Evolutionary conservation across 2,113 vertebrate species (phyloP).

Genomic region (Merops nubicus): DNA sequence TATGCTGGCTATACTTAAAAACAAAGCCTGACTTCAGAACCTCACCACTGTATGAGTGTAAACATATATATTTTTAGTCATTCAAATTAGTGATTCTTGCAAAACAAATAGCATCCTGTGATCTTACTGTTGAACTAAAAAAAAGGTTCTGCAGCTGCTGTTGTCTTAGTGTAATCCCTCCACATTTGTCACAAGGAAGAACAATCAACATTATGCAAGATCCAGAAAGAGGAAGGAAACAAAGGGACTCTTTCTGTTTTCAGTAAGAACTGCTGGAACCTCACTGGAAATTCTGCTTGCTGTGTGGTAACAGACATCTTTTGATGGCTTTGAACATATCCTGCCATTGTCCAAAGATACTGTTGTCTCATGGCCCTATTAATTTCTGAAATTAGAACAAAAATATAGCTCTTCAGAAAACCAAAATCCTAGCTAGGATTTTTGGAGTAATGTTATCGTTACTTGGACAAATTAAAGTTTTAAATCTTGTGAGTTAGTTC

Average conservation of each 20-base stretch:
- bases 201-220: conserved; percentile 49
- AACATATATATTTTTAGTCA: conserved; percentile 28
- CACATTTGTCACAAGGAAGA: conserved; percentile 35
- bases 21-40: conserved; percentile 14
- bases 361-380: background rate
- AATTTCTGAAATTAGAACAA: conserved; percentile 6
- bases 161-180: conserved; percentile 41
- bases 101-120: conserved; percentile 52
- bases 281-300: conserved; percentile 34
- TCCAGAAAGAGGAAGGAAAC: conserved; percentile 56
- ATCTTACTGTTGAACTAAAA: conserved; percentile 46
- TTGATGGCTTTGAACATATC: conserved; percentile 36
- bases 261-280: conserved; percentile 28
- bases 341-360: conserved; percentile 11
- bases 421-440: background rate
- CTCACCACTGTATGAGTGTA: background rate
- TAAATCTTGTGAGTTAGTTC: background rate
- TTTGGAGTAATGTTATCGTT: background rate
- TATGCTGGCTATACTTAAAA: background rate
- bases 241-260: conserved; percentile 58
- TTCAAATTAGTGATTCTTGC: conserved; percentile 37
- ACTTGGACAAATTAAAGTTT: background rate
- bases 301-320: conserved; percentile 18
- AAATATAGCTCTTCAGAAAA: background rate
- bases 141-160: conserved; percentile 48